Evolutionary conservation across 2,888 invertebrate genomes (phyloP).

Genomic region (Notodromas monacha): DNA sequence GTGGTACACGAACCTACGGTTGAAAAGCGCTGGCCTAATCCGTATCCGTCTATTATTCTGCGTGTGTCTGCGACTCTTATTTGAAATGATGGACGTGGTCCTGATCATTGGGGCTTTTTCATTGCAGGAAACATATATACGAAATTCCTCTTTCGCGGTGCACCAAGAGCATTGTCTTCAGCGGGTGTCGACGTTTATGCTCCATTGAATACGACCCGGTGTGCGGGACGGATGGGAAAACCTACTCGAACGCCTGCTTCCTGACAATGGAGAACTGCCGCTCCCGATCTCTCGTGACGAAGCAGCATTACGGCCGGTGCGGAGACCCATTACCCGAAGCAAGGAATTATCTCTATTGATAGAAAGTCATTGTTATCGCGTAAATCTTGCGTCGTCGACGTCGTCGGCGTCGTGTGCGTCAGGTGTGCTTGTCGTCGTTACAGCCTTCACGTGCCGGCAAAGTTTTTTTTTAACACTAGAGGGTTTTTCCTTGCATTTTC

Average conservation of each 20-base stretch:
- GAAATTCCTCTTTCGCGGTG: constrained; percentile 65
- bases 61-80: background rate
- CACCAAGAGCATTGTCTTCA: constrained; percentile 31
- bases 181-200: constrained; percentile 55
- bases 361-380: no score
- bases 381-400: no score
- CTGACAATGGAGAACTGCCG: constrained; percentile 65
- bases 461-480: no score
- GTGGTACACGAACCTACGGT: no score
- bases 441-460: no score
- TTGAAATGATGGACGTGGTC: background rate
- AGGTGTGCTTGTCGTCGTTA: no score
- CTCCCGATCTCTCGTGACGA: constrained; percentile 37
- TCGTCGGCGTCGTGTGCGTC: no score
- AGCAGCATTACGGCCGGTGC: constrained; percentile 50
- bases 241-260: constrained; percentile 74
- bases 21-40: no score
- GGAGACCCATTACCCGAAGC: no score
- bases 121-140: constrained; percentile 60
- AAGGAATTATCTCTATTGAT: no score
- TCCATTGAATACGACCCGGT: constrained; percentile 59
- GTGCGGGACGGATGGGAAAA: constrained; percentile 66
- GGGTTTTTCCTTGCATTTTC: no score
- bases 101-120: background rate
- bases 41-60: background rate